Evolutionary conservation across 37 sponge, comb jelly and placozoan genomes (phyloP).

Genomic region (Beroe forskalii): DNA sequence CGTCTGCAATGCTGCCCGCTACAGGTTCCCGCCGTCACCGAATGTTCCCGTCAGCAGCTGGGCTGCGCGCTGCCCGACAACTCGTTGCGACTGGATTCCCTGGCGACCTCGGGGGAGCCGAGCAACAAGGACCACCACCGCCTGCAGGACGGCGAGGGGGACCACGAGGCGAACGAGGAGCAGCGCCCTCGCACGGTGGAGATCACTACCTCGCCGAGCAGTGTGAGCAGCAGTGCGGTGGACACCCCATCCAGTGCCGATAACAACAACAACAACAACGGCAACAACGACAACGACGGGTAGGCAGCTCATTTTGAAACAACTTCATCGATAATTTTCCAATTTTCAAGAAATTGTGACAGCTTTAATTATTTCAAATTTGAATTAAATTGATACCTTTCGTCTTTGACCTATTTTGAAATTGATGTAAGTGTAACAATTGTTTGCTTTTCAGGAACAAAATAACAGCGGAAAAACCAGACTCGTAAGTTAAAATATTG

Average conservation of each 20-base stretch:
- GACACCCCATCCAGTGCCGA: background rate
- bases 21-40: conserved; percentile 35
- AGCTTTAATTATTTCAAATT: too few relatives aligned
- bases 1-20: too few relatives aligned
- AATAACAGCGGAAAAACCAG: background rate
- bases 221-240: conserved; percentile 18
- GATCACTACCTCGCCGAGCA: conserved; percentile 10
- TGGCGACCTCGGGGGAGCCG: background rate
- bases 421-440: too few relatives aligned
- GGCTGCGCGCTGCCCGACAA: background rate
- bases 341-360: too few relatives aligned
- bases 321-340: too few relatives aligned
- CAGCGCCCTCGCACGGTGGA: background rate
- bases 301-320: too few relatives aligned
- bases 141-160: background rate
- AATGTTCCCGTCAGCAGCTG: conserved; percentile 24
- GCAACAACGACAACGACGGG: background rate
- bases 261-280: background rate
- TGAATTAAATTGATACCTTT: too few relatives aligned
- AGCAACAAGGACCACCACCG: background rate
- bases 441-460: background rate
- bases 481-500: background rate
- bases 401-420: too few relatives aligned
- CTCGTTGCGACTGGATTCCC: background rate
- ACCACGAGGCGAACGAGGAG: background rate